Base-by-base conservation (phyloP, 2,113 vertebrate species). In the Atrichornis clamosus region DNA sequence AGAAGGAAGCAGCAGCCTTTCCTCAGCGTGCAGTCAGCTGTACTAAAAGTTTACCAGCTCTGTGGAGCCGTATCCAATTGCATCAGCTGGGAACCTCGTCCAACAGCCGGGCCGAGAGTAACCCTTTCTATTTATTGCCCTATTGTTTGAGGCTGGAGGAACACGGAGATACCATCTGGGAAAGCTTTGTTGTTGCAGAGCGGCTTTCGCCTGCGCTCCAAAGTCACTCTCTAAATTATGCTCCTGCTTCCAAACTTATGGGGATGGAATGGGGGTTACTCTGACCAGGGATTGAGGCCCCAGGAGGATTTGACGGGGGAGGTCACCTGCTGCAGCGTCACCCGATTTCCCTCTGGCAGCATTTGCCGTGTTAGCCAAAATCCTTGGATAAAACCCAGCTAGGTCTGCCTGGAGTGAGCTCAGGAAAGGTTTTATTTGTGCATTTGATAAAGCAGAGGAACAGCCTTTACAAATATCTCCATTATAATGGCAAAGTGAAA, bases 91-190 rank as follows among this genome's bases (percentile, higher is more conserved):
- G 76, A 81, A 89, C 32, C 65, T 75, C 73, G 11, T 89, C 95
- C 96, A 91, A 63, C 60, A n/a, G 3, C 58, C 3, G 42, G 64
- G 65, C 22, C 8, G 17, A 81, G 73, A 94, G 81, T 89, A 95
- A 95, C 93, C 95, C 94, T 95, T 95, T 84, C 93, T 78, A 62
- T 87, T 94, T 94, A 93, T 85, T 68, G 78, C 81, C 91, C 87
- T 78, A 76, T 89, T 93, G 96, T 94, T 91, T 47, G 23, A 41
- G 35, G 5, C 74, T 75, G 93, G 91, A 87, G 81, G 89, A 94
- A 82, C 81, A 89, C 42, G 2, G 33, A 84, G 96, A 84, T 75
- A 89, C 44, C 9, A 84, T 81, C 93, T 70, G 64, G 24, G 53
- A 86, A 64, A 87, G 77, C 92, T 87, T 74, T 94, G 33, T 62